Conservation (phyloP, 2,888 invertebrate species). For the Scaptomyza polygonia region DNA sequence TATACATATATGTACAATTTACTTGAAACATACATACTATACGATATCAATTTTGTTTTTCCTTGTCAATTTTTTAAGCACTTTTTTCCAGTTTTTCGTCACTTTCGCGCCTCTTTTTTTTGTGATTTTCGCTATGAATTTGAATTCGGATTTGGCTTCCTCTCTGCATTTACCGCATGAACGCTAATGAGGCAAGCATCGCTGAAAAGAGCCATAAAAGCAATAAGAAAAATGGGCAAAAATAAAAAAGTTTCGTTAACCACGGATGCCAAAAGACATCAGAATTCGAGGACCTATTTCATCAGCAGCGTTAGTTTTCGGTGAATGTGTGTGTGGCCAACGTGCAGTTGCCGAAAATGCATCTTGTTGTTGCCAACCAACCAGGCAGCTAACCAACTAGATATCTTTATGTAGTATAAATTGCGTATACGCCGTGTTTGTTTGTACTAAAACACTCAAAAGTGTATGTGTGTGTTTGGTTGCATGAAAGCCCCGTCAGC, state of each 20-base stretch:
- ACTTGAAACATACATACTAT: too few species aligned
- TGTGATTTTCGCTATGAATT: slow-evolving; percentile 11
- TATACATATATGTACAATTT: background rate
- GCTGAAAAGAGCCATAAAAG: slow-evolving; percentile 54
- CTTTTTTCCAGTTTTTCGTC: slow-evolving; percentile 5
- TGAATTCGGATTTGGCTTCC: slow-evolving; percentile 22
- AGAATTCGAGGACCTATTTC: slow-evolving; percentile 41
- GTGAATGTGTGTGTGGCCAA: slow-evolving; percentile 28
- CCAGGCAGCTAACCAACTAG: slow-evolving; percentile 28
- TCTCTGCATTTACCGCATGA: slow-evolving; percentile 25
- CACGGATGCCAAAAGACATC: slow-evolving; percentile 10
- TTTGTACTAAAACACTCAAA: slow-evolving; percentile 7
- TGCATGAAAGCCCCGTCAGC: slow-evolving; percentile 14
- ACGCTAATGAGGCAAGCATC: slow-evolving; percentile 68
- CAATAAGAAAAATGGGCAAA: slow-evolving; percentile 40
- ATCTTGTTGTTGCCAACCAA: slow-evolving; percentile 56
- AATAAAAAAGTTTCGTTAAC: slow-evolving; percentile 48
- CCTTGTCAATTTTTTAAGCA: slow-evolving; percentile 20
- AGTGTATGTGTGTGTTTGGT: slow-evolving; percentile 7
- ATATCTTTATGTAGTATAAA: slow-evolving; percentile 13
- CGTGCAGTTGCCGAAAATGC: slow-evolving; percentile 66
- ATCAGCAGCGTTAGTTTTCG: slow-evolving; percentile 36
- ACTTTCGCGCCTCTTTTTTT: background rate
- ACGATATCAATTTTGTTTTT: slow-evolving; percentile 14
- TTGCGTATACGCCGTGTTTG: slow-evolving; percentile 55